Evolutionary conservation across 2,113 vertebrate species (phyloP).

Genomic region (Cyphomyrus plagiostoma): DNA sequence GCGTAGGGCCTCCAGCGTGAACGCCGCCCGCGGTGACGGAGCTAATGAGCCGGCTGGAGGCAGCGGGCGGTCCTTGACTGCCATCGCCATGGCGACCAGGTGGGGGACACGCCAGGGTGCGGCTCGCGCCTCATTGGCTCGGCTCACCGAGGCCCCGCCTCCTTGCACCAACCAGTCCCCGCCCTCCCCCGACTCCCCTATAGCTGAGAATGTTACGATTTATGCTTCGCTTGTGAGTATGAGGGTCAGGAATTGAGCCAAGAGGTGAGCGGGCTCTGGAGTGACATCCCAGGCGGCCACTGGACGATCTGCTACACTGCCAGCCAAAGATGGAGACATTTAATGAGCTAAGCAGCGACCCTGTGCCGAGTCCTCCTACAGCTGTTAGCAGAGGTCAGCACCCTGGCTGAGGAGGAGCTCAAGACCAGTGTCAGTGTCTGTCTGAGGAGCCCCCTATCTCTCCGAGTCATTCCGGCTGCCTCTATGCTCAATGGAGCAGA

Average conservation of each 20-base stretch:
- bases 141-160: too few relatives aligned
- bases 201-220: background rate
- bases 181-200: background rate
- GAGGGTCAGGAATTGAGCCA: background rate
- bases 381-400: background rate
- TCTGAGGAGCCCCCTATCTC: background rate
- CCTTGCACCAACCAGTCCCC: background rate
- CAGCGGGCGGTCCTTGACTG: constrained; percentile 8
- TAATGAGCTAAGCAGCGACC: background rate
- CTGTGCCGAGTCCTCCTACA: background rate
- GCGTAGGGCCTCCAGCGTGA: background rate
- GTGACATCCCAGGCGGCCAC: background rate
- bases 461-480: background rate
- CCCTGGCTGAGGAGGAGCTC: background rate
- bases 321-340: background rate
- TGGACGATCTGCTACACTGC: background rate
- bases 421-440: background rate
- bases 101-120: constrained; percentile 8
- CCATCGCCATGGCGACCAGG: constrained; percentile 46
- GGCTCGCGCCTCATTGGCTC: background rate
- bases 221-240: background rate
- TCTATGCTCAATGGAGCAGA: background rate
- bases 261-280: background rate
- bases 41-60: background rate
- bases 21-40: background rate